These are phyloP conservation scores for Myotis lucifugus DNA, from an alignment of 2,113 vertebrate genomes.

Conservation along the genomic window DNA sequence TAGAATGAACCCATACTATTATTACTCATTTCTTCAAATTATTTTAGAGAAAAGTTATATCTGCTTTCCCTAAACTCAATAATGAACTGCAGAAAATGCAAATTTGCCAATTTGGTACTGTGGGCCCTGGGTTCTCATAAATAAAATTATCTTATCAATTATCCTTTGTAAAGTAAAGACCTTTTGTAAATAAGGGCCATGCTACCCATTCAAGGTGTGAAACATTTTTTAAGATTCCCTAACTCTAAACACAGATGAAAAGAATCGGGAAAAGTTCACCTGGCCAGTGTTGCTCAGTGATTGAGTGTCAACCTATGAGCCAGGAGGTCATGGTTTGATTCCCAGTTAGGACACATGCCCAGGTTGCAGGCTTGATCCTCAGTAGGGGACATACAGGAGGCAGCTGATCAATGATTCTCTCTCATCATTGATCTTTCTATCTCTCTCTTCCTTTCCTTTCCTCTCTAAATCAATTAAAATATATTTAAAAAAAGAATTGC, in stretches of 20 bases:
- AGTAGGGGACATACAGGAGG: too few species aligned
- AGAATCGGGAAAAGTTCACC: neutral
- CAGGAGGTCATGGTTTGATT: too few species aligned
- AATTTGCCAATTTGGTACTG: neutral
- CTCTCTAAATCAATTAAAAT: too few species aligned
- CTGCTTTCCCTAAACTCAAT: neutral
- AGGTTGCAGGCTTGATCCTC: too few species aligned
- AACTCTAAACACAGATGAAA: slow-evolving; percentile 12
- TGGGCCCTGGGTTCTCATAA: neutral
- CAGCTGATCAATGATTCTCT: too few species aligned
- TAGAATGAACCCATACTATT: neutral
- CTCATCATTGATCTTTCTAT: too few species aligned
- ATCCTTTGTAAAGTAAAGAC: neutral
- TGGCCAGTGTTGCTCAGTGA: too few species aligned
- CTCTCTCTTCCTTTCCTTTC: too few species aligned
- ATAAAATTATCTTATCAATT: slow-evolving; percentile 3
- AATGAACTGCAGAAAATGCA: neutral
- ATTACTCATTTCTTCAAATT: neutral
- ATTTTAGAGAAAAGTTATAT: slow-evolving; percentile 13
- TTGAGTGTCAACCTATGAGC: too few species aligned
- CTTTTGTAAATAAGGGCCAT: neutral
- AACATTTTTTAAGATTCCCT: neutral
- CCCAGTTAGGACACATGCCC: too few species aligned
- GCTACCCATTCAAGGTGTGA: neutral
- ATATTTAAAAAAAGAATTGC: too few species aligned